phyloP scores from a whole-genome alignment of 2,888 invertebrate genomes.

The Hemithea aestivaria region DNA sequence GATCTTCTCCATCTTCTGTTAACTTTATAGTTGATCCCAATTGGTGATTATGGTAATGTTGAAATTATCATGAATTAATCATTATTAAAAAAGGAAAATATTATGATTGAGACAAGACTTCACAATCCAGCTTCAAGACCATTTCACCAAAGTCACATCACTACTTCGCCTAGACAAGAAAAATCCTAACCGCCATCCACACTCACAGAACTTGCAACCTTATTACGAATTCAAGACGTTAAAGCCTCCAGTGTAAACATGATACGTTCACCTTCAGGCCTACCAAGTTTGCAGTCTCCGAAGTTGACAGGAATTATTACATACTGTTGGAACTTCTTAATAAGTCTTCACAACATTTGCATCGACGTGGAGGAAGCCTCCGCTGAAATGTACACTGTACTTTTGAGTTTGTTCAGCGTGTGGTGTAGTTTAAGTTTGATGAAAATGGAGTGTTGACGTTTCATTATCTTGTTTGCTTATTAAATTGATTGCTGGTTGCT shows the following conservation, averaged over 20 bases:
- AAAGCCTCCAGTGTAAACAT: slow-evolving; percentile 34
- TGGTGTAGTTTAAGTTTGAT: slow-evolving; percentile 32
- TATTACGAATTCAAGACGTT: slow-evolving; percentile 20
- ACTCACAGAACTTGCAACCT: slow-evolving; percentile 25
- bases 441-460: slow-evolving; percentile 14
- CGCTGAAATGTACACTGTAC: slow-evolving; percentile 50
- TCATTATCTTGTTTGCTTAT: slow-evolving; percentile 1
- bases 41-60: no score
- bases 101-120: no score
- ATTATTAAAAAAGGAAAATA: no score
- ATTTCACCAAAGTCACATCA: not conserved
- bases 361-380: slow-evolving; percentile 39
- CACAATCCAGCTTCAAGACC: no score
- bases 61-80: no score
- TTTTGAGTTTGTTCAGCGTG: slow-evolving; percentile 31
- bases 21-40: no score
- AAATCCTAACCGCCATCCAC: slow-evolving; percentile 34
- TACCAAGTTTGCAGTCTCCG: slow-evolving; percentile 38
- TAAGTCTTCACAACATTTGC: slow-evolving; percentile 72
- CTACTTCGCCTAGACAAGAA: slow-evolving; percentile 29
- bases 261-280: slow-evolving; percentile 30
- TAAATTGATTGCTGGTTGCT: no score
- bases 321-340: slow-evolving; percentile 66
- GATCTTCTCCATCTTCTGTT: no score
- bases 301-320: slow-evolving; percentile 69